These are phyloP conservation scores for Rhopalosiphum padi DNA, from an alignment of 1,140 invertebrate genomes.

Conservation along the genomic window DNA sequence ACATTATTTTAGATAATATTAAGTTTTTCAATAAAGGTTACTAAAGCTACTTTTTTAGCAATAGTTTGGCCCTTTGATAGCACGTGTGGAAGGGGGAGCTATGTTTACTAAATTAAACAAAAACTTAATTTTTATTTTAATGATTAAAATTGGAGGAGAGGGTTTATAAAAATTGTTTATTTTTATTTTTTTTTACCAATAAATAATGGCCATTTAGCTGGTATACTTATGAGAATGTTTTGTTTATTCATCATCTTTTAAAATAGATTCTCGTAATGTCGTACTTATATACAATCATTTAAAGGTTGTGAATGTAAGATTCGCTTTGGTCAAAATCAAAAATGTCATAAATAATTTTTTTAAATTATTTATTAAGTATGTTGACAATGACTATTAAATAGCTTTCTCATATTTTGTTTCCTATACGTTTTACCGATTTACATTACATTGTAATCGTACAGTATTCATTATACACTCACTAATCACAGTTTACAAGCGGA, in stretches of 20 bases:
- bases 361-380: not conserved
- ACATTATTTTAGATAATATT: not conserved
- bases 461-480: not conserved
- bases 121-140: not conserved
- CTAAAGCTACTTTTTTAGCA: not conserved
- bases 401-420: not conserved
- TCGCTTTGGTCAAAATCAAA: not conserved
- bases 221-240: not conserved
- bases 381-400: not conserved
- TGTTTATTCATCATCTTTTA: not conserved
- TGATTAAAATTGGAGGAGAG: not conserved
- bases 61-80: not conserved
- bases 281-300: not conserved
- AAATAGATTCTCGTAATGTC: no score
- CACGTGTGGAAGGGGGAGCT: not conserved
- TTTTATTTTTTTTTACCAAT: not conserved
- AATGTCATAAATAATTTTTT: not conserved
- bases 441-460: not conserved
- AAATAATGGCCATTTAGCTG: not conserved
- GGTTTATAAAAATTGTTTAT: not conserved
- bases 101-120: not conserved
- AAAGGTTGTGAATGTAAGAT: no score
- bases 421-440: no score
- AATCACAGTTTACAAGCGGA: constrained; percentile 1
- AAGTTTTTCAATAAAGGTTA: no score